phyloP scores from a whole-genome alignment of 2,888 invertebrate species.

The Coenonympha arcania region DNA sequence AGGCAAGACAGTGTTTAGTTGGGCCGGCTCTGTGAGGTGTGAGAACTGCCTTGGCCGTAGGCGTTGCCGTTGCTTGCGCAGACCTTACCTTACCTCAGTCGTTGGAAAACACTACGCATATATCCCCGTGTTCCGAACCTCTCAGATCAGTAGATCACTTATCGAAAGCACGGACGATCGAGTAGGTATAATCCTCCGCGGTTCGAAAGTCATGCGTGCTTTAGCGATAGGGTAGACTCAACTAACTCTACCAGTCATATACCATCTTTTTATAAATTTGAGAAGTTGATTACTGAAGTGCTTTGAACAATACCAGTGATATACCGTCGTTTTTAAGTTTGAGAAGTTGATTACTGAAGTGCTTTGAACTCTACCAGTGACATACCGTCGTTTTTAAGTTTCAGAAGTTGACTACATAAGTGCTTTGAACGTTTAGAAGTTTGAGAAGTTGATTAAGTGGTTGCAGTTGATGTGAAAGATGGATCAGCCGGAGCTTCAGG shows the following conservation, averaged over 20 bases:
- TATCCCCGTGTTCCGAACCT: conserved; percentile 48
- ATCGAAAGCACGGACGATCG: conserved; percentile 37
- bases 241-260: conserved; percentile 30
- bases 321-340: no score
- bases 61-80: no score
- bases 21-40: conserved; percentile 10
- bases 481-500: conserved; percentile 64
- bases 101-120: conserved; percentile 53
- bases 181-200: conserved; percentile 31
- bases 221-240: no score
- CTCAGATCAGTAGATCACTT: conserved; percentile 15
- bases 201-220: conserved; percentile 50
- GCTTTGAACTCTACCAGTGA: no score
- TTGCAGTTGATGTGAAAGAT: conserved; percentile 41
- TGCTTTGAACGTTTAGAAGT: no score
- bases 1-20: conserved; percentile 14
- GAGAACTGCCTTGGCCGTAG: conserved; percentile 56
- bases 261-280: no score
- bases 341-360: no score
- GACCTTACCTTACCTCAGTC: no score
- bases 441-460: conserved; percentile 32
- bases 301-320: no score
- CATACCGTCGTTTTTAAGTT: no score
- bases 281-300: no score
- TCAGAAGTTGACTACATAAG: no score